Evolutionary conservation across 2,888 invertebrate genomes (phyloP).

Genomic region (Abrostola tripartita): DNA sequence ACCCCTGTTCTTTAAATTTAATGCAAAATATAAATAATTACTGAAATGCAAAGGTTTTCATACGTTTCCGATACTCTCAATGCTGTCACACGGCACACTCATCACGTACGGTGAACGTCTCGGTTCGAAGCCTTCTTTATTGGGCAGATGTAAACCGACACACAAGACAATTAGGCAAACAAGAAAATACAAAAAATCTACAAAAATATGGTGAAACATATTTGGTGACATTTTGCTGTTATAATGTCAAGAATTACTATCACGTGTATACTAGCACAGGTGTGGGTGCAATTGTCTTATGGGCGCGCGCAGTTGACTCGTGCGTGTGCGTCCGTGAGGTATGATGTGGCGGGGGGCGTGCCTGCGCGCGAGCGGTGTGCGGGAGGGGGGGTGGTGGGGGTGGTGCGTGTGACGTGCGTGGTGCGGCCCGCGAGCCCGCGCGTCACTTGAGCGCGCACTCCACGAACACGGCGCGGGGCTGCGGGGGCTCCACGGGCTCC

Average conservation of each 20-base stretch:
- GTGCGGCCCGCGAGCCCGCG: conserved; percentile 3
- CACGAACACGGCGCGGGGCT: conserved; percentile 71
- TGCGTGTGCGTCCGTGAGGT: background rate
- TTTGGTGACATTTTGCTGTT: too few species aligned
- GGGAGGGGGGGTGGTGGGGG: conserved; percentile 1
- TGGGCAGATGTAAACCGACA: conserved; percentile 15
- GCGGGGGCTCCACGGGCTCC: conserved; percentile 42
- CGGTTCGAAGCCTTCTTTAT: conserved; percentile 14
- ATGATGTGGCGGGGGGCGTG: background rate
- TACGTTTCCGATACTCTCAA: conserved; percentile 36
- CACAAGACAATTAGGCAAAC: background rate
- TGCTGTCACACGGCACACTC: background rate
- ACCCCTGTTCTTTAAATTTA: conserved; percentile 24
- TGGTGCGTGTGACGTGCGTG: conserved; percentile 16
- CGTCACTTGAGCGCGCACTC: conserved; percentile 86
- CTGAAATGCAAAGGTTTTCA: conserved; percentile 48
- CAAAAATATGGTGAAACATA: background rate
- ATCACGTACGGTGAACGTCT: too few species aligned
- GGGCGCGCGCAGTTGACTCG: too few species aligned
- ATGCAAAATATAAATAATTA: conserved; percentile 20
- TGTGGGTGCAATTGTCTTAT: too few species aligned
- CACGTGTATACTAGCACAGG: too few species aligned
- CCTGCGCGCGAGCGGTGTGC: background rate
- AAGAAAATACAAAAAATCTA: background rate
- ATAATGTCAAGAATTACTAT: too few species aligned